A percentile compares a stretch with the other conserved stretches of the same genome.
Evolutionary conservation across 1,140 invertebrate species (phyloP).

Genomic region (Notospermus geniculatus): DNA sequence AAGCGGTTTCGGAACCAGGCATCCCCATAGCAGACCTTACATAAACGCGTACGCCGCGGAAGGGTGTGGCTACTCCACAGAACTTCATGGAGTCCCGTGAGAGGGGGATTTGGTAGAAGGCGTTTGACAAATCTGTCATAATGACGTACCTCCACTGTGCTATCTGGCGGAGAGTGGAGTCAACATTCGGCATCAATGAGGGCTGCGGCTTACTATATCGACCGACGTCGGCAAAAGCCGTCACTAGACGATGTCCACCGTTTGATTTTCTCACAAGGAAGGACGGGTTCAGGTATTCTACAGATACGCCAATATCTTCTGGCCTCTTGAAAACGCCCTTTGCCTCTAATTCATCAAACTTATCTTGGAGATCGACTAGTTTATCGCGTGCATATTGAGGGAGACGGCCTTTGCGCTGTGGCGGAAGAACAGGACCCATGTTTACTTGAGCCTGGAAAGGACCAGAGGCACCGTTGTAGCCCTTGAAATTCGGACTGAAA

Average conservation of each 20-base stretch:
- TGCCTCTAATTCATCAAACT: slow-evolving; percentile 27
- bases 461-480: slow-evolving; percentile 28
- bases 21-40: slow-evolving; percentile 29
- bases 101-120: slow-evolving; percentile 28
- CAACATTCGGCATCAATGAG: slow-evolving; percentile 22
- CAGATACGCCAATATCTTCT: slow-evolving; percentile 19
- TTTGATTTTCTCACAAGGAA: no score
- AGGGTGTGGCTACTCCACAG: slow-evolving; percentile 28
- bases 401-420: slow-evolving; percentile 27
- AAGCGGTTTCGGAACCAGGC: no score
- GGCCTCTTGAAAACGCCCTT: slow-evolving; percentile 19
- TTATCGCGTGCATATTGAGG: slow-evolving; percentile 25
- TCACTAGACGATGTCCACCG: no score
- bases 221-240: slow-evolving; percentile 26
- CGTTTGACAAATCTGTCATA: slow-evolving; percentile 20
- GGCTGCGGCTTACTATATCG: slow-evolving; percentile 28
- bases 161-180: slow-evolving; percentile 24
- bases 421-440: slow-evolving; percentile 29
- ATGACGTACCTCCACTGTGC: slow-evolving; percentile 25
- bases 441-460: slow-evolving; percentile 26
- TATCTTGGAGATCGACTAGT: slow-evolving; percentile 20
- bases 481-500: slow-evolving; percentile 18
- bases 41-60: slow-evolving; percentile 23
- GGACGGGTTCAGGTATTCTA: slow-evolving; percentile 24
- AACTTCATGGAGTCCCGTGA: slow-evolving; percentile 23